These are phyloP conservation scores for Polydrusus tereticollis DNA, from an alignment of 2,888 invertebrate genomes.

Conservation along the genomic window DNA sequence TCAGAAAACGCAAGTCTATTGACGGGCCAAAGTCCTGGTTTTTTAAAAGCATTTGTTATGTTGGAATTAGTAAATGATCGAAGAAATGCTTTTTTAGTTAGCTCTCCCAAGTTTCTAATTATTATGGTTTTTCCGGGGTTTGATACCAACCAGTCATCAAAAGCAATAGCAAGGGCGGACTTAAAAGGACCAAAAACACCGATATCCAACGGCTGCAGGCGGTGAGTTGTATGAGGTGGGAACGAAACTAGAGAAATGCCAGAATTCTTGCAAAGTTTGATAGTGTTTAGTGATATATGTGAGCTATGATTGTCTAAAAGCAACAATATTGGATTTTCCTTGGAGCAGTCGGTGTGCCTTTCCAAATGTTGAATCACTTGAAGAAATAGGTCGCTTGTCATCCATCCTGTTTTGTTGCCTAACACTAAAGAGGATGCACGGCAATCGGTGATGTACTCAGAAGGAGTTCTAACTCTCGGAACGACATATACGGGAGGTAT, in stretches of 20 bases:
- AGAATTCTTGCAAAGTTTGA: conserved; percentile 2
- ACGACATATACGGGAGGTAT: conserved; percentile 21
- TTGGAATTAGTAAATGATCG: no score
- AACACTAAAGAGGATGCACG: conserved; percentile 10
- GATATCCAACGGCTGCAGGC: conserved; percentile 21
- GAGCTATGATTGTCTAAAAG: conserved; percentile 8
- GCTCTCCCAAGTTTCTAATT: no score
- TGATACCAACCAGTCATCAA: conserved; percentile 33
- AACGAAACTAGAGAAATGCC: conserved; percentile 16
- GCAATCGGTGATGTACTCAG: conserved; percentile 2
- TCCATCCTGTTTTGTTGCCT: conserved; percentile 19
- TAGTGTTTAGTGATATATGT: background rate
- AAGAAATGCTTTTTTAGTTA: no score
- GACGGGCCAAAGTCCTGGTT: no score
- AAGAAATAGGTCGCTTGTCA: conserved; percentile 9
- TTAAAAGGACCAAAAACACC: conserved; percentile 39
- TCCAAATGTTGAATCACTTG: background rate
- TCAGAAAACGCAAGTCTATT: no score
- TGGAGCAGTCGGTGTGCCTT: background rate
- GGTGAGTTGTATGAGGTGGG: conserved; percentile 11
- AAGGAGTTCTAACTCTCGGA: conserved; percentile 8
- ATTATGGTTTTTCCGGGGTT: conserved; percentile 36
- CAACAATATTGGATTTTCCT: conserved; percentile 10
- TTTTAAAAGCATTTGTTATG: no score
- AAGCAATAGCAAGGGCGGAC: conserved; percentile 12